A percentile compares a stretch with the other conserved stretches of the same genome.
These are phyloP conservation scores for Ochotona princeps DNA, from an alignment of 2,113 vertebrate species.

Conservation along the genomic window DNA sequence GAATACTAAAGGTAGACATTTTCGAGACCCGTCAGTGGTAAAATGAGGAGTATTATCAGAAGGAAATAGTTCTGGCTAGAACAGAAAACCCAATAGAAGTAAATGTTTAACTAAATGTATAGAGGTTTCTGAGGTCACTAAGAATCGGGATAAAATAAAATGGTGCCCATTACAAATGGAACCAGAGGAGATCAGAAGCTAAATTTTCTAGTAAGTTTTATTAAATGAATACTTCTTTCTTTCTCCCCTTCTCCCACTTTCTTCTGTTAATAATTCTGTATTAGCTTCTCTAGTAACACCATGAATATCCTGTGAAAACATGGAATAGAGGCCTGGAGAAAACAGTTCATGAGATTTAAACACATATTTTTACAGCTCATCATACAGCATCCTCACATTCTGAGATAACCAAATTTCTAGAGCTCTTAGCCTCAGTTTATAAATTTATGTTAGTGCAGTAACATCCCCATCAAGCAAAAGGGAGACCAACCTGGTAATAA, in stretches of 20 bases:
- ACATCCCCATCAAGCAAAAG: constrained; percentile 28
- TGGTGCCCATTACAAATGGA: background rate
- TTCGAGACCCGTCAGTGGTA: background rate
- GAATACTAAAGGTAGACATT: background rate
- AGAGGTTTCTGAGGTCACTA: background rate
- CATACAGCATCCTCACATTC: accelerated
- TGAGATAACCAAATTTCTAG: background rate
- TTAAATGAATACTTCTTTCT: background rate
- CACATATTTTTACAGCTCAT: background rate
- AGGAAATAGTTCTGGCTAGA: background rate
- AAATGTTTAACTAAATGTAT: background rate
- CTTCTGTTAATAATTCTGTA: background rate
- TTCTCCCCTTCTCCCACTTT: too few species aligned
- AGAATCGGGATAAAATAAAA: background rate
- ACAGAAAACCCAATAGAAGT: background rate
- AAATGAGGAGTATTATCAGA: background rate
- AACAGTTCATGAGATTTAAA: background rate
- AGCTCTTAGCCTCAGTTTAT: background rate
- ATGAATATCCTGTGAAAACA: background rate
- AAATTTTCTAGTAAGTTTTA: background rate
- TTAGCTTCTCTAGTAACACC: background rate
- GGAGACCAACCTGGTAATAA: background rate
- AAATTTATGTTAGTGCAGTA: background rate
- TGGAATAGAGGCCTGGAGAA: background rate
- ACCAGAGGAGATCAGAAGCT: background rate